Base-by-base conservation (phyloP, 2,888 invertebrate species). In the Ochropacha duplaris region DNA sequence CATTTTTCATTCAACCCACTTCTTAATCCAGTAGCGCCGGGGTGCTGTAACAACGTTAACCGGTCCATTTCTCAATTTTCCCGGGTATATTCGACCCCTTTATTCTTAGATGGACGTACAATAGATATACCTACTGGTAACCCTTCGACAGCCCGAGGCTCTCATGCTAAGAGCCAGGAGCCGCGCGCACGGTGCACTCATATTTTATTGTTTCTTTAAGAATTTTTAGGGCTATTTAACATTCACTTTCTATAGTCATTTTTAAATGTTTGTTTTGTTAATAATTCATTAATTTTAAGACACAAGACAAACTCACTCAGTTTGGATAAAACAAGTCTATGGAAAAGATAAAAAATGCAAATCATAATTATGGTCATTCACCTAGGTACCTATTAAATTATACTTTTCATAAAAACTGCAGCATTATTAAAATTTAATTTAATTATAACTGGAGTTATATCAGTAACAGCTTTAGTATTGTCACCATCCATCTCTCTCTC, bases 31-130 rank as follows among this genome's bases (percentile, higher is more conserved):
- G 84, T 80, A 74, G 79, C 85, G 74, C 75, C 75, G 66, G 90
- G 88, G 87, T 79, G 84, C 77, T 77, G 86, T 92, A 93, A 93
- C 90, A 76, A 88, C 79, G 90, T 93, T 93, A 93, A 83, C 87
- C 90, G 92, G 92, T 88, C 91, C 92, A 93, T 93, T 93, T 92
- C 92, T 92, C 92, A 92, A 92, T 92, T 92, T 90, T 82, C 78
- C 80, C 82, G 77, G 78, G 78, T 72, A 76, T 71, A 74, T 64
- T 73, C 74, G 69, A 82, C 86, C 88, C 87, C 81, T 82, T 84
- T 81, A 79, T 80, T 82, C 83, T 77, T 77, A 83, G 85, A 84
- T 85, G 88, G 88, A 85, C 86, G 85, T 72, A 83, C 84, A 83
- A 84, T 81, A 81, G 83, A 82, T 81, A 78, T 78, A 77, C 77